These are phyloP conservation scores for Ophioninae sp. DNA, from an alignment of 2,888 invertebrate genomes.

Conservation along the genomic window DNA sequence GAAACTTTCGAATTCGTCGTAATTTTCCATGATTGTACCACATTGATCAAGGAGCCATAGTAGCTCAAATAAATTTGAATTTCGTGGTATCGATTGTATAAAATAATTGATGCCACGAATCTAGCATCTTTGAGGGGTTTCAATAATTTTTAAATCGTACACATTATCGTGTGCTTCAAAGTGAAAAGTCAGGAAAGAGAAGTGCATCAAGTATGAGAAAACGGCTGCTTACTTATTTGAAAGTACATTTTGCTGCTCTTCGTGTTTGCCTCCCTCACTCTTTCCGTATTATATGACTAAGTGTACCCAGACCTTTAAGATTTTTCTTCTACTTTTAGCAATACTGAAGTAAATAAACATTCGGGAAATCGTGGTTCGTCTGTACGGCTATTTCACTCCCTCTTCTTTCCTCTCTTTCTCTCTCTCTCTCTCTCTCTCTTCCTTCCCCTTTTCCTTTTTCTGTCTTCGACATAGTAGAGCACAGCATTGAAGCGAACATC, in stretches of 20 bases:
- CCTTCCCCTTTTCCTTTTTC: neutral
- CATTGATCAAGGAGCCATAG: neutral
- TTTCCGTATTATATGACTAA: conserved; percentile 14
- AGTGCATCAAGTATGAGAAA: neutral
- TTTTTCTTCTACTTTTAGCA: conserved; percentile 40
- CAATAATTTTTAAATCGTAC: neutral
- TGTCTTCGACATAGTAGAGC: neutral
- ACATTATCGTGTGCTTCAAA: neutral
- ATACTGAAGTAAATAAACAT: conserved; percentile 50
- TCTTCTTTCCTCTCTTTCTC: neutral
- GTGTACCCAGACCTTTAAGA: conserved; percentile 11
- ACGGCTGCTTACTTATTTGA: neutral
- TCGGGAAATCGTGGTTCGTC: conserved; percentile 38
- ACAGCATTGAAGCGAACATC: conserved; percentile 15
- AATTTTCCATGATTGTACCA: too few relatives aligned
- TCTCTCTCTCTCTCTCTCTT: conserved; percentile 1
- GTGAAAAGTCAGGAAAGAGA: neutral
- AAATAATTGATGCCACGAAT: neutral
- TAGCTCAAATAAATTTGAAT: neutral
- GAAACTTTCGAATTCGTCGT: too few relatives aligned
- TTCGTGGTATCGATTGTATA: neutral
- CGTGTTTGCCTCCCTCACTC: neutral
- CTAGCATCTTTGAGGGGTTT: neutral
- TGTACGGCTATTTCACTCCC: neutral
- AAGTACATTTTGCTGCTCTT: neutral